phyloP scores from a whole-genome alignment of 2,888 invertebrate genomes.

The Oxytorus armatus region DNA sequence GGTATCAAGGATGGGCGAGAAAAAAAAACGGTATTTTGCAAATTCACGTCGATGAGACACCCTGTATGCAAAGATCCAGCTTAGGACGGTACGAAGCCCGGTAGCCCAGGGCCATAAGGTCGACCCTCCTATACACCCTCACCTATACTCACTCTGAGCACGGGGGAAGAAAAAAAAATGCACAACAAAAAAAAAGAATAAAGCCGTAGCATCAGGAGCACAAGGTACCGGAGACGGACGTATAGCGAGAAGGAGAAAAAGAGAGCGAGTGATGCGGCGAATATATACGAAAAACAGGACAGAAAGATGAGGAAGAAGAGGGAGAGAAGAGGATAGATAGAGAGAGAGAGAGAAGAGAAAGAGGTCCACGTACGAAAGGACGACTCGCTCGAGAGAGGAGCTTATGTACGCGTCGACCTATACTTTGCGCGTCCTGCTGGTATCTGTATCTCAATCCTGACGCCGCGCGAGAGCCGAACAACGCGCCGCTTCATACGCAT shows the following conservation, averaged over 20 bases:
- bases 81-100: slow-evolving; percentile 80
- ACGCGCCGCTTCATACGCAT: slow-evolving; percentile 45
- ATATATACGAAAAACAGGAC: background rate
- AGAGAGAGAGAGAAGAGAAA: slow-evolving; percentile 58
- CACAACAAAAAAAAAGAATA: slow-evolving; percentile 33
- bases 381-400: slow-evolving; percentile 68
- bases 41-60: slow-evolving; percentile 70
- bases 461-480: slow-evolving; percentile 71
- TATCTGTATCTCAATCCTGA: slow-evolving; percentile 82
- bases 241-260: slow-evolving; percentile 25
- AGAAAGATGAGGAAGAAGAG: background rate
- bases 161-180: slow-evolving; percentile 46
- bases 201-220: slow-evolving; percentile 63
- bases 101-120: slow-evolving; percentile 84
- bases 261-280: slow-evolving; percentile 9
- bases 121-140: slow-evolving; percentile 81
- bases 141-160: slow-evolving; percentile 75
- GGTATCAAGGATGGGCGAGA: too few relatives aligned
- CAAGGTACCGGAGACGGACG: slow-evolving; percentile 45
- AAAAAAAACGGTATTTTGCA: background rate
- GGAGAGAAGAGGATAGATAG: slow-evolving; percentile 17
- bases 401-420: slow-evolving; percentile 72
- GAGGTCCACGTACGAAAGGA: slow-evolving; percentile 70
- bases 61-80: slow-evolving; percentile 75
- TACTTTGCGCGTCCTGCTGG: slow-evolving; percentile 77